Conservation (phyloP, 2,888 invertebrate genomes). For the Helleia helle region DNA sequence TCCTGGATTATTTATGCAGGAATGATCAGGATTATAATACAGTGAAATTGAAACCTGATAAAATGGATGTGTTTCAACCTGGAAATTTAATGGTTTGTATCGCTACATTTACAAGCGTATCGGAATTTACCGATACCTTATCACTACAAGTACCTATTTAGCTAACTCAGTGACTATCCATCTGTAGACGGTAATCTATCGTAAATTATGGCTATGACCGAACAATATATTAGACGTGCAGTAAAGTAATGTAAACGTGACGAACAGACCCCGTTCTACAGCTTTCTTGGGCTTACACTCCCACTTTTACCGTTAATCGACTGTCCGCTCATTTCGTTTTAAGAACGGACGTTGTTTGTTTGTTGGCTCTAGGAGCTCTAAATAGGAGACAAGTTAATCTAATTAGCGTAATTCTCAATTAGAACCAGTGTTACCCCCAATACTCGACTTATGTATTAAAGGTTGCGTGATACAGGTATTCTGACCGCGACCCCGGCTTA, state of each 20-base stretch:
- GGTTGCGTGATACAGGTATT: constrained; percentile 19
- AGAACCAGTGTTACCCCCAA: constrained; percentile 34
- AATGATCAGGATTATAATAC: constrained; percentile 43
- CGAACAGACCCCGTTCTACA: constrained; percentile 50
- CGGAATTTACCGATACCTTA: constrained; percentile 41
- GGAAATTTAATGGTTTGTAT: constrained; percentile 55
- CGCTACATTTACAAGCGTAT: constrained; percentile 24
- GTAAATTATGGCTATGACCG: constrained; percentile 26
- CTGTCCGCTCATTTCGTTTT: constrained; percentile 57
- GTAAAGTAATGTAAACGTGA: constrained; percentile 56
- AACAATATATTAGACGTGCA: constrained; percentile 40
- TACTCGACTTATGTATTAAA: constrained; percentile 14
- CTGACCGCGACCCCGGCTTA: constrained; percentile 29
- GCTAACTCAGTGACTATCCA: constrained; percentile 29
- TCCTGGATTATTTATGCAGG: constrained; percentile 52
- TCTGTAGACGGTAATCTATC: constrained; percentile 15
- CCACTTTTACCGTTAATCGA: constrained; percentile 66
- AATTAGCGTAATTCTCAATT: constrained; percentile 33
- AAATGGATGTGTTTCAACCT: constrained; percentile 55
- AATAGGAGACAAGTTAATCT: constrained; percentile 31
- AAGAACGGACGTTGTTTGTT: constrained; percentile 50
- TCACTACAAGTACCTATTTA: constrained; percentile 28
- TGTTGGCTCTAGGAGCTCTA: constrained; percentile 31
- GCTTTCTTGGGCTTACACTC: constrained; percentile 62
- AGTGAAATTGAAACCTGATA: constrained; percentile 35